phyloP scores from a whole-genome alignment of 2,888 invertebrate species.

The Tanaodytes sp. region DNA sequence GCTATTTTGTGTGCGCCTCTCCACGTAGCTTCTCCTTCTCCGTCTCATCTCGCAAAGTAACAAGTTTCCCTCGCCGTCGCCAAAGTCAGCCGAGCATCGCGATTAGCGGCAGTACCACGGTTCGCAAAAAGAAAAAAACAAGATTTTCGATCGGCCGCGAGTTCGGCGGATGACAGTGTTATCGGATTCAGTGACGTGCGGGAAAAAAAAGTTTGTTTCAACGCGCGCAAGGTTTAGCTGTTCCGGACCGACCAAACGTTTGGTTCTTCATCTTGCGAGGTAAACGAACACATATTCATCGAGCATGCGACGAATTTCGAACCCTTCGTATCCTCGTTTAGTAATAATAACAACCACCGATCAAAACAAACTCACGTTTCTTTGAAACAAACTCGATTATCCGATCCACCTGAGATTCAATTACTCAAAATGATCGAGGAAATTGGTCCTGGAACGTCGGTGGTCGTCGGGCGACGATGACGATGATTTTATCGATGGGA shows the following conservation, averaged over 20 bases:
- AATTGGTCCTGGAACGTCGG: no score
- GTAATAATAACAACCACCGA: no score
- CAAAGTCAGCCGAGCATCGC: slow-evolving; percentile 21
- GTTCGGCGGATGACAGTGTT: slow-evolving; percentile 45
- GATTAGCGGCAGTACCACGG: slow-evolving; percentile 20
- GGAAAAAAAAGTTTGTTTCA: slow-evolving; percentile 35
- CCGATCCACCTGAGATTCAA: no score
- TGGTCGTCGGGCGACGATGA: no score
- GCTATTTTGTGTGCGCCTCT: slow-evolving; percentile 15
- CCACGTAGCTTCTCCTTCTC: slow-evolving; percentile 23
- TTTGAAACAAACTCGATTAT: no score
- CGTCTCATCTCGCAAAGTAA: slow-evolving; percentile 12
- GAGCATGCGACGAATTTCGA: no score
- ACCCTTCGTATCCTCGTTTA: no score
- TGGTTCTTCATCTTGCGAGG: slow-evolving; percentile 45
- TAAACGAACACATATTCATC: no score
- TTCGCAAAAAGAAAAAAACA: slow-evolving; percentile 14
- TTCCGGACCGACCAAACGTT: no score
- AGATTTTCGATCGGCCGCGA: slow-evolving; percentile 32
- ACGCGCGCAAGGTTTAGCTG: slow-evolving; percentile 17
- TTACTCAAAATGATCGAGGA: no score
- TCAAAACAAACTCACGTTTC: no score
- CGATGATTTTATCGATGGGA: no score
- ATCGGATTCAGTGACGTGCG: slow-evolving; percentile 43
- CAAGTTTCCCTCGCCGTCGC: not conserved